Evolutionary conservation across 2,888 invertebrate species (phyloP), one percentile per base, ranked within the genome.

Genomic region (Ophraella communa): DNA sequence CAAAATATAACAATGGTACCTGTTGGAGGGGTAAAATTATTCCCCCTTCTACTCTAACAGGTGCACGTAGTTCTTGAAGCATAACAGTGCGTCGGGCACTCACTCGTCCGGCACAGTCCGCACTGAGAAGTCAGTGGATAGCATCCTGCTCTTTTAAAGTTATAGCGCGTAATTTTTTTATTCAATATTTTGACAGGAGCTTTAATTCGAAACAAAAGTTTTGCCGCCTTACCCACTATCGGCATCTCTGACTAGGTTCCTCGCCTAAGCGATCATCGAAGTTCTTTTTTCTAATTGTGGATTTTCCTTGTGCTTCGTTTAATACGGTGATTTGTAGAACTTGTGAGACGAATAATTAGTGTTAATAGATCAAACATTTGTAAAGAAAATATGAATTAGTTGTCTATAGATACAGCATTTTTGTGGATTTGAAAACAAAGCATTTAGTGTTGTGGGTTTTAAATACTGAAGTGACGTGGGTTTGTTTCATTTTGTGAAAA

Each of bases 61-160:
- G 82, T 82, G 82, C 79, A 82, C 79, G 80, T 80, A 79, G 77
- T 80, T 82, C 81, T 80, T 82, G 81, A 82, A 81, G 81, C 82
- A 82, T 81, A 82, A 82, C 82, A 82, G 79, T 74, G 77, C 77
- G 77, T 73, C 78, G 78, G 77, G 78, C 81, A 82, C 79, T 82
- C 81, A 82, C 81, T 82, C 81, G 81, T 80, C 81, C 82, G 82
- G 81, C 80, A 81, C 81, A 82, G 81, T 81, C 81, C 79, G 77
- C 77, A 77, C 78, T 76, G 78, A 79, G 78, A 78, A 79, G 74
- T 76, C 73, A 68, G 70, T 67, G 73, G 70, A 74, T 70, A 71
- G 75, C 76, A 74, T 76, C 74, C 71, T 76, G 65, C 66, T 66
- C 67, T 47, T n/a, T n/a, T 49, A 62, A 62, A 60, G 63, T 66